phyloP scores from a whole-genome alignment of 2,797 vertebrate genomes.

The Crocodylus rhombifer region DNA sequence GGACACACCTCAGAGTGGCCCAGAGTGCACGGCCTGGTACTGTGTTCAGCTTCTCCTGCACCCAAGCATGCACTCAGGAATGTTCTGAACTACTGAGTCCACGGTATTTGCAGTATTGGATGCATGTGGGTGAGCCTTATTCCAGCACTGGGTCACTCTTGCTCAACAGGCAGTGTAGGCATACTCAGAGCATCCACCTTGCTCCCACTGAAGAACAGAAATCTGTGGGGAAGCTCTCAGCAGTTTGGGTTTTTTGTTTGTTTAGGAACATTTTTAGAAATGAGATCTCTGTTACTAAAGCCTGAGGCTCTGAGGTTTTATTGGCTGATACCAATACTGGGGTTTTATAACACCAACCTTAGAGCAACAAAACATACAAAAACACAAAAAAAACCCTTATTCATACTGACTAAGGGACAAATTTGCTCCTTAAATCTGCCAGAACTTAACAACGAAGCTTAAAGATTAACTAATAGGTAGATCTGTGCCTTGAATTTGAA shows the following conservation, averaged over 20 bases:
- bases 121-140: too few relatives aligned
- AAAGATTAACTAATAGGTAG: neutral
- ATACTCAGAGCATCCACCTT: neutral
- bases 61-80: too few relatives aligned
- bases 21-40: too few relatives aligned
- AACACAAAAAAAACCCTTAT: neutral
- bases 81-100: too few relatives aligned
- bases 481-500: neutral
- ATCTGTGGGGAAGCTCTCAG: neutral
- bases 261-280: neutral
- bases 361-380: neutral
- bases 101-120: too few relatives aligned
- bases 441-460: neutral
- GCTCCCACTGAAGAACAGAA: neutral
- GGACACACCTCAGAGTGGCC: too few relatives aligned
- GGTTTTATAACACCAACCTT: neutral
- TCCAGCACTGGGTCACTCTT: too few relatives aligned
- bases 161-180: too few relatives aligned
- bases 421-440: neutral
- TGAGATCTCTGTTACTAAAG: neutral
- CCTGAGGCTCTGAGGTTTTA: neutral
- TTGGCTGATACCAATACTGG: neutral
- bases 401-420: neutral
- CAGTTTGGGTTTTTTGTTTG: neutral
- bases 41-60: too few relatives aligned